Evolutionary conservation across 2,888 invertebrate genomes (phyloP), one percentile per base, ranked within the genome.

Genomic region (Eucera pruinosa): DNA sequence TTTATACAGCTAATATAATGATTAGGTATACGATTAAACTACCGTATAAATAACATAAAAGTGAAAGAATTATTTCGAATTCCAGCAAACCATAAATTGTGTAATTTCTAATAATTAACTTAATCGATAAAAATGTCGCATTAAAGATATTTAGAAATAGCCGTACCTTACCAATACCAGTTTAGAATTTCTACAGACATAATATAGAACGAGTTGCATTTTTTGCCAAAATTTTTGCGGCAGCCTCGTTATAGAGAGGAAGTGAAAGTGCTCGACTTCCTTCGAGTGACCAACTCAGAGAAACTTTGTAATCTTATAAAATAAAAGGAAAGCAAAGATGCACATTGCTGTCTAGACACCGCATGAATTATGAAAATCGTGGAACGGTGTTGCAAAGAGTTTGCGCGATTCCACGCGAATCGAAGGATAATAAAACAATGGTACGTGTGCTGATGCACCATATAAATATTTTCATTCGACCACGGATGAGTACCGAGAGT

Each of bases 241-340:
- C 9, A 18, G 36, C 20, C 41, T 60, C 30, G 58, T n/a, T 39
- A 71, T 27, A 23, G 43, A 60, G 18, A 60, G 20, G 60, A 72
- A 72, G 79, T 65, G 79, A 79, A 78, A 79, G 78, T 55, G 27
- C 23, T 77, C 57, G 41, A 58, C 20, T 77, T 67, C 45, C 36
- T 36, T 4, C 11, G 47, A 39, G 33, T 33, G 54, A 61, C 25
- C 55, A 27, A 55, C 47, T 2, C 33, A 52, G 60, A 66, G 65
- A 66, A 69, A 60, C 43, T 52, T 66, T 1, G n/a, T 39, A 47
- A 54, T 66, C 57, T 13, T 52, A 39, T 52, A 66, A 50, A 45
- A 50, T 48, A 50, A 75, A 70, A 52, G 23, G 36, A 30, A 76
- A 0, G 2, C 52, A 36, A 45, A 60, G 45, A 64, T 23, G 11